Evolutionary conservation across 2,113 vertebrate genomes (phyloP).

Genomic region (Podarcis cretensis): DNA sequence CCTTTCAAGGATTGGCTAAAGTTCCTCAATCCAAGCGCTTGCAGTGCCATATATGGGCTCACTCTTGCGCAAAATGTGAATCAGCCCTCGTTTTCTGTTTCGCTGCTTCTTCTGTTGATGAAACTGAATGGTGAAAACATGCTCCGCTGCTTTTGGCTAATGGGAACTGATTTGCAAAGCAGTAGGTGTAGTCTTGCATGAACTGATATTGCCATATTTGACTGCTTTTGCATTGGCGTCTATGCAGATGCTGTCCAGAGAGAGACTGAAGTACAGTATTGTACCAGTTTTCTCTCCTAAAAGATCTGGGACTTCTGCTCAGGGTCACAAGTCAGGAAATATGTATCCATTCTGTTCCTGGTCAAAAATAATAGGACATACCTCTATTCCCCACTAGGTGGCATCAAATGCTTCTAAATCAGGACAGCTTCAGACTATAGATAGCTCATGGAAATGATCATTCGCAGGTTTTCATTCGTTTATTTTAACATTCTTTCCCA

Average conservation of each 20-base stretch:
- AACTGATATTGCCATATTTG: background rate
- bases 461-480: background rate
- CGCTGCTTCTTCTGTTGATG: background rate
- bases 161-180: background rate
- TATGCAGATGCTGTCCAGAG: background rate
- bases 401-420: background rate
- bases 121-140: background rate
- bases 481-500: background rate
- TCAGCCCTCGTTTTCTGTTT: background rate
- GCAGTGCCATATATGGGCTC: background rate
- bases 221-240: background rate
- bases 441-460: background rate
- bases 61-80: background rate
- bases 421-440: background rate
- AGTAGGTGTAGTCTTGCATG: background rate
- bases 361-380: background rate
- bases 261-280: background rate
- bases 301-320: background rate
- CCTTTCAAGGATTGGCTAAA: background rate
- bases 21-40: background rate
- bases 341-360: background rate
- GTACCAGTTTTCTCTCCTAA: background rate
- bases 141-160: background rate
- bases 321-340: background rate
- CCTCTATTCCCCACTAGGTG: slow-evolving; percentile 3